phyloP scores from a whole-genome alignment of 2,888 invertebrate genomes.

The Rhaphigaster nebulosa region DNA sequence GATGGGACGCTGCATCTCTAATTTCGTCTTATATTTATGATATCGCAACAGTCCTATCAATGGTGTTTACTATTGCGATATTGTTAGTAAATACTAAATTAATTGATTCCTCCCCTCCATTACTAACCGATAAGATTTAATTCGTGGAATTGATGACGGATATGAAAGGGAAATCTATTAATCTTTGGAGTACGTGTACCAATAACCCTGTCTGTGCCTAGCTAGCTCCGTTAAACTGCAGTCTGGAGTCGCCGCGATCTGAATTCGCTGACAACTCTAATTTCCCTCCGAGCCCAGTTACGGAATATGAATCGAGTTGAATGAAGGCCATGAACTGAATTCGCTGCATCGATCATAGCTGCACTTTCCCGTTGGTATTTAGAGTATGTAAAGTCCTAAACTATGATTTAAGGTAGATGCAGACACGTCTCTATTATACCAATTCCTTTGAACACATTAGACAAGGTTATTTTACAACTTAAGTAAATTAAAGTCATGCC shows the following conservation, averaged over 20 bases:
- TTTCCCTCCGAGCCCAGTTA: constrained; percentile 17
- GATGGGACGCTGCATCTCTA: too few species aligned
- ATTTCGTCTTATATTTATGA: too few species aligned
- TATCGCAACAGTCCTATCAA: too few species aligned
- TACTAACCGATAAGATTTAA: background rate
- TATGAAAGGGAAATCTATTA: background rate
- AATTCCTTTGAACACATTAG: background rate
- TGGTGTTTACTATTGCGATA: too few species aligned
- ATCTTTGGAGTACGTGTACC: background rate
- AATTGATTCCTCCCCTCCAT: background rate
- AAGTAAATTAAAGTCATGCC: background rate
- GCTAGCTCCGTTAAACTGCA: background rate
- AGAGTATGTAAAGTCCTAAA: background rate
- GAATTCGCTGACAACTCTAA: constrained; percentile 10
- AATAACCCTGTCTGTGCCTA: background rate
- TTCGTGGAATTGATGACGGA: too few species aligned
- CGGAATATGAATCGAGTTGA: background rate
- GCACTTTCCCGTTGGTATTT: background rate
- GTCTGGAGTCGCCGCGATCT: background rate
- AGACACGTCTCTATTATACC: background rate
- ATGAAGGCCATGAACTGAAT: background rate
- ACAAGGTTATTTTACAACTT: background rate
- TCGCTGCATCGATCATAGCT: background rate
- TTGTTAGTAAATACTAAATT: too few species aligned
- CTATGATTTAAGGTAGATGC: background rate